Base-by-base conservation (phyloP, 2,113 vertebrate species). In the Pogona vitticeps region DNA sequence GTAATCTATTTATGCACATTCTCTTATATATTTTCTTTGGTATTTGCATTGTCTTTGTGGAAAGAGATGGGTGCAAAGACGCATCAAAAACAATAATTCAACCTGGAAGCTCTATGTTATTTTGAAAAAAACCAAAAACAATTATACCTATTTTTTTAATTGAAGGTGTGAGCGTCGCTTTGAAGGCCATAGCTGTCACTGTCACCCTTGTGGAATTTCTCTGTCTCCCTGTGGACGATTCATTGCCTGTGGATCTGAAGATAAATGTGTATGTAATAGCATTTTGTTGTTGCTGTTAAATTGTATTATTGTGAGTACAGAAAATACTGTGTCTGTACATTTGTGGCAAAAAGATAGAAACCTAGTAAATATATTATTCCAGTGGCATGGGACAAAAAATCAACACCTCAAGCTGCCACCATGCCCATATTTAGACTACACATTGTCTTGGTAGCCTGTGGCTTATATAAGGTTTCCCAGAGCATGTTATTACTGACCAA, bases 211-310 rank as follows among this genome's bases (percentile, higher is more conserved):
- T 89, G 95, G 96, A 36, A 93, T 97, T 58, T 95, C 97, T 33
- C 71, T 98, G 58, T 98, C 98, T n/a, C 97, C 98, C 0, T 98
- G 98, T 40, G 98, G 98, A 2, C 94, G 90, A 1, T 97, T 96
- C 52, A 95, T 98, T 92, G 97, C 97, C 21, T 97, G 96, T 58
- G 98, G 98, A 40, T 98, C 98, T 1, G 98, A 98, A 89, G 98
- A 98, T 91, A 98, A 96, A 95, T 96, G 92, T 3, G 98, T 98
- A 94, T 92, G 96, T 95, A 88, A 38, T 33, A 4, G 38, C 46
- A 46, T 1, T 6, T 88, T 92, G 1, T 89, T 92, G 1, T 88
- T 42, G 72, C 1, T 88, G 8, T 13, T 33, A 56, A 80, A 28
- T 2, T 23, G 8, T 76, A 7, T 3, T 79, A 20, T 20, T 36